A percentile compares a stretch with the other conserved stretches of the same genome.
phyloP scores from a whole-genome alignment of 2,113 vertebrate species.

The Catagonus wagneri region DNA sequence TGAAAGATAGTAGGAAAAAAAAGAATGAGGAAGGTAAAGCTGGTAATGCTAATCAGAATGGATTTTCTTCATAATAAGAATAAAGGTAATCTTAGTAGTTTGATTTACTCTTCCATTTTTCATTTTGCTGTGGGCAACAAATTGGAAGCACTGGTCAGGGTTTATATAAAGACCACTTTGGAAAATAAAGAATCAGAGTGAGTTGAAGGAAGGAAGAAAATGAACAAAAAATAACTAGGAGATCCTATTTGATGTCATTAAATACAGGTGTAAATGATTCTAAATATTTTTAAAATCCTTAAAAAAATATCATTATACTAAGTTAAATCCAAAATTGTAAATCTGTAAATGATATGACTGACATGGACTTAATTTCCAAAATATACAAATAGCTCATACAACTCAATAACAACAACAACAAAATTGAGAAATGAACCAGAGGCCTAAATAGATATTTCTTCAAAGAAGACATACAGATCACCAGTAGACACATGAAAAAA shows the following conservation, averaged over 20 bases:
- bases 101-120: not conserved
- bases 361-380: no score
- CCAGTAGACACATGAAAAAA: no score
- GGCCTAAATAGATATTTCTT: no score
- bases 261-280: not conserved
- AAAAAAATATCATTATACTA: not conserved
- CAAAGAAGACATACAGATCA: no score
- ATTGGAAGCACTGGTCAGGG: not conserved
- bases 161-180: not conserved
- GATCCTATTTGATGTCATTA: not conserved
- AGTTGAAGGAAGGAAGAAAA: not conserved
- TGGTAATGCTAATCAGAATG: not conserved
- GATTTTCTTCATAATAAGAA: not conserved
- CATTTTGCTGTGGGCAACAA: not conserved
- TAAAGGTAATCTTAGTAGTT: not conserved
- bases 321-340: not conserved
- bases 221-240: not conserved
- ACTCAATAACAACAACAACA: no score
- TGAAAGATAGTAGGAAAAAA: no score
- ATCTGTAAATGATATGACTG: not conserved
- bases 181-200: not conserved
- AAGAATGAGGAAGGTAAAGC: not conserved
- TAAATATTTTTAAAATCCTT: not conserved
- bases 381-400: no score
- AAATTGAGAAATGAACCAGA: no score